Conservation (phyloP, 2,113 vertebrate species). For the Onychorhynchus coronatus region DNA sequence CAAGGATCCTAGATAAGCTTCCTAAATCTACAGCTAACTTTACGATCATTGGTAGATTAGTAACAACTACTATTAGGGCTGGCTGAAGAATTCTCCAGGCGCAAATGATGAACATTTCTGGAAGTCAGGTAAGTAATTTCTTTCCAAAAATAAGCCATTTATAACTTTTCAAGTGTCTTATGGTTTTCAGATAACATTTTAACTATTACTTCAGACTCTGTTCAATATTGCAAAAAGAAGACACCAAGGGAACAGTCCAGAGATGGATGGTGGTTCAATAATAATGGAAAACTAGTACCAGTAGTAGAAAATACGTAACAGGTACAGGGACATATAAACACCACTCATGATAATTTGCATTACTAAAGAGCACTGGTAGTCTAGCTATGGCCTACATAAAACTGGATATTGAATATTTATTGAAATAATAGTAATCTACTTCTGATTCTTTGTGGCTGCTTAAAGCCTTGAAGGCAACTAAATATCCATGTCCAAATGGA, state of each 20-base stretch:
- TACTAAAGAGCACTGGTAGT: neutral
- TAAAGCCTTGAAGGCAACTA: neutral
- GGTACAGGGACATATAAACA: neutral
- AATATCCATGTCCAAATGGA: neutral
- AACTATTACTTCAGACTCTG: neutral
- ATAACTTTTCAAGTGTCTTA: neutral
- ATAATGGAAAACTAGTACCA: neutral
- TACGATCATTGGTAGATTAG: fast-evolving
- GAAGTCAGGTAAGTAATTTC: neutral
- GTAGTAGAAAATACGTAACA: neutral
- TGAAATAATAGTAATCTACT: neutral
- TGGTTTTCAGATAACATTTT: neutral
- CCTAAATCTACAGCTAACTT: neutral
- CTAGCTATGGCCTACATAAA: neutral
- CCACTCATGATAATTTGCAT: neutral
- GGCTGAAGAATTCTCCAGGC: neutral
- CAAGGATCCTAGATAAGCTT: neutral
- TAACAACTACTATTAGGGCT: neutral
- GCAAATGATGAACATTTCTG: neutral
- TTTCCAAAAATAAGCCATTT: neutral
- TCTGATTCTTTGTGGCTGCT: neutral
- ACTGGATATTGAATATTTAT: neutral
- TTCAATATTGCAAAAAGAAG: neutral
- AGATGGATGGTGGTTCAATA: neutral
- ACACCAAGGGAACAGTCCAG: neutral